Conservation (phyloP, 2,888 invertebrate genomes). For the Drosophila neonasuta region DNA sequence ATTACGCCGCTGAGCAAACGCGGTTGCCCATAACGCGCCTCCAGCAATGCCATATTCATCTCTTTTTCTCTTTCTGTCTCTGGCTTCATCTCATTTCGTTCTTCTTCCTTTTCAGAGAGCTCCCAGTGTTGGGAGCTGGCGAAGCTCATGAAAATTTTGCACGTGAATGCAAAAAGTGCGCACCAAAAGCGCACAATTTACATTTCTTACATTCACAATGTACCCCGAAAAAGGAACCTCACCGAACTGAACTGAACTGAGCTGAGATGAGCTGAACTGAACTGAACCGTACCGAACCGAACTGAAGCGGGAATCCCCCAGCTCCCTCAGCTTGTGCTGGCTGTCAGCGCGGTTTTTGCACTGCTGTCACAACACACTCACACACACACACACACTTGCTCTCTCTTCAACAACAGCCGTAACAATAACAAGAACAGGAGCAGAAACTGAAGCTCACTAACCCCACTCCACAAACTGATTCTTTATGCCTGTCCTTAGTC, state of each 20-base stretch:
- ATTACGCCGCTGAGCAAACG: constrained; percentile 66
- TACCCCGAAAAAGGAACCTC: constrained; percentile 21
- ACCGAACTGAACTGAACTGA: not conserved
- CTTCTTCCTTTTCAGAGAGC: constrained; percentile 25
- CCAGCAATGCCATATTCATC: constrained; percentile 1
- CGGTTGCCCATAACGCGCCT: constrained; percentile 40
- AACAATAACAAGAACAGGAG: constrained; percentile 39
- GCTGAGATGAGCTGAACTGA: not conserved
- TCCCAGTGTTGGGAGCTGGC: constrained; percentile 37
- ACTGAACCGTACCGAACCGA: not conserved
- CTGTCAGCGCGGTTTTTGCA: constrained; percentile 74
- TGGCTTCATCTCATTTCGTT: not conserved
- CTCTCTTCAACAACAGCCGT: constrained; percentile 8
- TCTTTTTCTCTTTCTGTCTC: not conserved
- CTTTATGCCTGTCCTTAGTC: constrained; percentile 41
- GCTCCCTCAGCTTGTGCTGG: constrained; percentile 62
- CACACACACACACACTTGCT: constrained; percentile 16
- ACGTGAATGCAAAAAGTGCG: constrained; percentile 75
- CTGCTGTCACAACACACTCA: constrained; percentile 72
- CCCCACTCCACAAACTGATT: constrained; percentile 28
- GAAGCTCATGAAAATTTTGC: constrained; percentile 72
- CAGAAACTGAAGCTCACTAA: constrained; percentile 24
- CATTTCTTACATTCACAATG: constrained; percentile 73
- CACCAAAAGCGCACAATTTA: constrained; percentile 72
- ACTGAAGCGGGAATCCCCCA: constrained; percentile 49